A percentile compares a stretch with the other conserved stretches of the same genome.
Evolutionary conservation across 2,888 invertebrate species (phyloP).

Genomic region (Eristalis tenax): DNA sequence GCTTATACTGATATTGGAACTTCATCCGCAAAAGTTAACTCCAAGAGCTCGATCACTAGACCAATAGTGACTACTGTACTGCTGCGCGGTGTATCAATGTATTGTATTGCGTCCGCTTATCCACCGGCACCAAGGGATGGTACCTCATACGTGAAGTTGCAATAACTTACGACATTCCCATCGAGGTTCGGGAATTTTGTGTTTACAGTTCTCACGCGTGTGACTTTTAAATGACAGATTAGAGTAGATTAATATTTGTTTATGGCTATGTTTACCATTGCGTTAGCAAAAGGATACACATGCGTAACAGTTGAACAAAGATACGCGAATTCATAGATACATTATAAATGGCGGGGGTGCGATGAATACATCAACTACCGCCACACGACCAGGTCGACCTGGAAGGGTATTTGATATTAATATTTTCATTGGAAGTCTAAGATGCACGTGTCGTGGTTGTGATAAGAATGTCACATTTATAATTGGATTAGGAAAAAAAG

Average conservation of each 20-base stretch:
- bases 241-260: constrained; percentile 80
- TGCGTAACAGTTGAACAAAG: constrained; percentile 41
- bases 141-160: constrained; percentile 34
- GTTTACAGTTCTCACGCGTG: constrained; percentile 81
- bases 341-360: constrained; percentile 4
- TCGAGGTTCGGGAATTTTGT: constrained; percentile 58
- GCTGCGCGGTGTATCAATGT: constrained; percentile 39
- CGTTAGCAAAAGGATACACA: constrained; percentile 61
- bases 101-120: constrained; percentile 13
- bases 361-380: constrained; percentile 45
- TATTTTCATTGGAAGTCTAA: constrained; percentile 73
- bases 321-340: constrained; percentile 23
- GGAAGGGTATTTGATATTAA: constrained; percentile 72
- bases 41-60: constrained; percentile 44
- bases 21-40: constrained; percentile 68
- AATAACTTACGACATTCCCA: constrained; percentile 42
- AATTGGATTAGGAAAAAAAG: constrained; percentile 70
- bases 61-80: background rate
- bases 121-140: constrained; percentile 36
- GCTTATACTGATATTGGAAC: constrained; percentile 75
- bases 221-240: constrained; percentile 81
- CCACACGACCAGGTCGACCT: constrained; percentile 57
- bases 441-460: constrained; percentile 76
- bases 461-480: constrained; percentile 73
- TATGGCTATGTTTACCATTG: constrained; percentile 74